Evolutionary conservation across 1,140 invertebrate species (phyloP), one percentile per base, ranked within the genome.

Genomic region (Sycophaga agraensis): DNA sequence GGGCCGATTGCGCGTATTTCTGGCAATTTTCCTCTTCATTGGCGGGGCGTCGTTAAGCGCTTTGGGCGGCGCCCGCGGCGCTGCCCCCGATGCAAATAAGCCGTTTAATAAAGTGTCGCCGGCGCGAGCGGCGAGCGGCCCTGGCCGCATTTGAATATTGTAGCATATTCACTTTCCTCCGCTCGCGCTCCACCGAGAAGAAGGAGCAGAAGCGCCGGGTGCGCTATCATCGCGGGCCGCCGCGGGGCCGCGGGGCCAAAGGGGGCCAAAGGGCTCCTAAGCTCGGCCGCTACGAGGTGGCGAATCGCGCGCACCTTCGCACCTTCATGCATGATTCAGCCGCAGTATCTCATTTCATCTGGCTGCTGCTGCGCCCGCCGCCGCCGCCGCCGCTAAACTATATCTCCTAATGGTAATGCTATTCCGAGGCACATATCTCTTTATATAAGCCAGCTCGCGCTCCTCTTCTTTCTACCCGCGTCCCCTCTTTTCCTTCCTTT

Each of bases 271-370:
- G 56, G 64, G 59, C n/a, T 24, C 21, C 28, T 54, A 60, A 56
- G 34, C 51, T 21, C 39, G 42, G 46, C 42, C 48, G 49, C 55
- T 49, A 53, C 17, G 63, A 71, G 67, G 65, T 71, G 66, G 73
- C 64, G 76, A 76, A 79, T 79, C 76, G 72, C 70, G 39, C 37
- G 28, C 35, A 73, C 72, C 71, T 77, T 75, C 56, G 64, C 69
- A n/a, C n/a, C n/a, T n/a, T 81, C 79, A 81, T 81, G 78, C 79
- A 81, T 81, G 79, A 81, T 81, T 81, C 77, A 81, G 74, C 62
- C 73, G 70, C 75, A 75, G 77, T 81, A 80, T 80, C 76, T 81
- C 76, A 80, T 81, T 79, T 80, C 77, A 81, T 81, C 73, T 71
- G 71, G 28, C n/a, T 24, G 12, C 11, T 16, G 26, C 11, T 58